A percentile compares a stretch with the other conserved stretches of the same genome.
Conservation (phyloP, 2,888 invertebrate genomes). For the Synanthedon vespiformis region DNA sequence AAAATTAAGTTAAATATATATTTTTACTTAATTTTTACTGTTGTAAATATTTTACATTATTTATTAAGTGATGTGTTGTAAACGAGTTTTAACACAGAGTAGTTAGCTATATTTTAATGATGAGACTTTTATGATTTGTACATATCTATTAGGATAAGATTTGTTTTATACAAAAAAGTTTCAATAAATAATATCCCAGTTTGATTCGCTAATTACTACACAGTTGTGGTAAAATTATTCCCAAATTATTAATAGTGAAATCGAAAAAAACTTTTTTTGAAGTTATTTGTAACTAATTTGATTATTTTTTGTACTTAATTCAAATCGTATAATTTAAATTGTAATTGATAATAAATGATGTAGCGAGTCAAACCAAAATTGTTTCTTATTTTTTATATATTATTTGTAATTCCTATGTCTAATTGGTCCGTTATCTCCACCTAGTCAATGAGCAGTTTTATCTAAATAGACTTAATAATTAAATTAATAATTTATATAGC, state of each 20-base stretch:
- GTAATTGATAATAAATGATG: neutral
- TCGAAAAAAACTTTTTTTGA: too few species aligned
- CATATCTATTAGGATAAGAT: conserved; percentile 65
- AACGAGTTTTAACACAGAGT: conserved; percentile 57
- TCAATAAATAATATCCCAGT: neutral
- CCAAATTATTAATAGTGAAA: too few species aligned
- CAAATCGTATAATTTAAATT: too few species aligned
- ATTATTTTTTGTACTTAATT: too few species aligned
- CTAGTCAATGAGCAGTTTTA: conserved; percentile 65
- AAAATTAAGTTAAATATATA: neutral
- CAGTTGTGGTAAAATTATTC: neutral
- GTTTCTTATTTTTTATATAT: neutral
- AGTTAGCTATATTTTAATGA: conserved; percentile 48
- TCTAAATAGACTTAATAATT: conserved; percentile 38
- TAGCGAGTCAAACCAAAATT: neutral
- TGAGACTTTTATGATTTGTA: conserved; percentile 65
- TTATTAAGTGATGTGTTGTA: conserved; percentile 45
- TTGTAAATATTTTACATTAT: conserved; percentile 67
- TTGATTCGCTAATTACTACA: neutral
- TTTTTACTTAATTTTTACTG: conserved; percentile 38
- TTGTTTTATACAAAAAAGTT: neutral
- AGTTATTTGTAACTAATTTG: too few species aligned
- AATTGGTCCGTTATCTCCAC: conserved; percentile 42
- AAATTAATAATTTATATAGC: conserved; percentile 41
- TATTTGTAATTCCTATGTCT: neutral